Conservation (phyloP, 2,113 vertebrate species). For the Protobothrops mucrosquamatus region DNA sequence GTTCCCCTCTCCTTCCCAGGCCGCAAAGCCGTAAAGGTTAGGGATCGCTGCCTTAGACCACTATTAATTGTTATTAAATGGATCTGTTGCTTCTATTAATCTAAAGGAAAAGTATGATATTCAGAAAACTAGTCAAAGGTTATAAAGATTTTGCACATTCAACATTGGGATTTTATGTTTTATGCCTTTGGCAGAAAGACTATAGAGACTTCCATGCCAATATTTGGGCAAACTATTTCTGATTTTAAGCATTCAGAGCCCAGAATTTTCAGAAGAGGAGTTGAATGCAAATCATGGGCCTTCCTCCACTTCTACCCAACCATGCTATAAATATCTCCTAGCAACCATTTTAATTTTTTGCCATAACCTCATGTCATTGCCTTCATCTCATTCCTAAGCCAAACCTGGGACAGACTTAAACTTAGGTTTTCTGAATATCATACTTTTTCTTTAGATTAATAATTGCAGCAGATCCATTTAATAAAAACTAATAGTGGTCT, state of each 20-base stretch:
- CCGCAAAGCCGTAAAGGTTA: not conserved
- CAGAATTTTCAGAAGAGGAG: not conserved
- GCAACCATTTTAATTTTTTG: no score
- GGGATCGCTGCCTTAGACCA: not conserved
- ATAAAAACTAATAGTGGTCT: not conserved
- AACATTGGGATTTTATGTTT: not conserved
- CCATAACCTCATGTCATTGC: no score
- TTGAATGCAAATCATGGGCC: not conserved
- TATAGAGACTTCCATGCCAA: not conserved
- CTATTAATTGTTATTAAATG: not conserved
- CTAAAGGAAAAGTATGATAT: no score
- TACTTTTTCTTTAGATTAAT: no score
- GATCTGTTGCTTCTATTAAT: not conserved
- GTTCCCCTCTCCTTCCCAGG: not conserved
- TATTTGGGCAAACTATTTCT: not conserved
- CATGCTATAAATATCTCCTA: no score
- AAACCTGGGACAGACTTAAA: no score
- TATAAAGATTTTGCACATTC: not conserved
- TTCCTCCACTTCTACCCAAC: no score
- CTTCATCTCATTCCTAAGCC: no score
- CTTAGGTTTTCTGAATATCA: not conserved
- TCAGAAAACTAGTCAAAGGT: not conserved
- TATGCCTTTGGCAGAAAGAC: not conserved
- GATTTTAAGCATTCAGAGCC: not conserved
- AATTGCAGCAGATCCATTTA: not conserved